Conservation (phyloP, 2,113 vertebrate genomes). For the Corydoras sp. region DNA sequence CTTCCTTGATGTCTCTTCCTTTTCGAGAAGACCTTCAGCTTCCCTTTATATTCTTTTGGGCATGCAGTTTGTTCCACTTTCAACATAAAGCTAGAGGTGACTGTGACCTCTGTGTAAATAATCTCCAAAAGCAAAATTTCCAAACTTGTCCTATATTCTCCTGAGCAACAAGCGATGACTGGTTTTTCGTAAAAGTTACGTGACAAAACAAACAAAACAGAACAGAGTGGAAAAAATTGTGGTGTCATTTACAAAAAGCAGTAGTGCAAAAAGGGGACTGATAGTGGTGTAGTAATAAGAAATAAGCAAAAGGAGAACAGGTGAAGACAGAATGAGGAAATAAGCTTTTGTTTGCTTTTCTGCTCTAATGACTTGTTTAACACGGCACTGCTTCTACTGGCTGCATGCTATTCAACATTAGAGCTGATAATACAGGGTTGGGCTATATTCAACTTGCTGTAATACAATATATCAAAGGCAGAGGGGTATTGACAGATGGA, state of each 20-base stretch:
- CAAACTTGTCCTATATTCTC: too few species aligned
- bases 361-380: background rate
- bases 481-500: too few species aligned
- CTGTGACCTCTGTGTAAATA: background rate
- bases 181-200: background rate
- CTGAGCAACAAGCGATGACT: too few species aligned
- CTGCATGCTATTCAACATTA: too few species aligned
- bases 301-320: constrained; percentile 25
- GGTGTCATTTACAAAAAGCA: constrained; percentile 10
- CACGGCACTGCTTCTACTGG: background rate
- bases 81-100: background rate
- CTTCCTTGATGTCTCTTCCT: background rate
- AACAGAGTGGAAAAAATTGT: background rate
- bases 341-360: constrained; percentile 15
- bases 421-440: too few species aligned
- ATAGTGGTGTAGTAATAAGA: constrained; percentile 15
- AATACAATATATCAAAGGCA: too few species aligned
- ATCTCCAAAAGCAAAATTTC: too few species aligned
- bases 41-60: background rate
- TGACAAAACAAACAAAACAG: background rate
- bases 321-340: constrained; percentile 31
- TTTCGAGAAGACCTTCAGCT: background rate
- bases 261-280: background rate
- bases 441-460: too few species aligned
- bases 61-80: background rate